phyloP scores from a whole-genome alignment of 2,888 invertebrate species.

The Agriopis leucophaearia region DNA sequence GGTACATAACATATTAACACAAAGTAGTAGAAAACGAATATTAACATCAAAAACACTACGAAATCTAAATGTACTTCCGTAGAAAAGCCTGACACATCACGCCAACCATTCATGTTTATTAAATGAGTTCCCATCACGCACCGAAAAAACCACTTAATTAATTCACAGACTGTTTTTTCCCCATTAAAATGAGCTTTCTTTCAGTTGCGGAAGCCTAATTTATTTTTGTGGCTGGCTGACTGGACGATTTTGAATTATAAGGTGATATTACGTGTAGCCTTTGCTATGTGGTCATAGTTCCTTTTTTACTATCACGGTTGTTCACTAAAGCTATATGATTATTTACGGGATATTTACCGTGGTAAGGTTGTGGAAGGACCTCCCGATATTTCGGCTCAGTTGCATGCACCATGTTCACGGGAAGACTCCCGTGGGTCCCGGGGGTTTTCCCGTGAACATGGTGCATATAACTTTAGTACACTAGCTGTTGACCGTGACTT shows the following conservation, averaged over 20 bases:
- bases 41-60: conserved; percentile 1
- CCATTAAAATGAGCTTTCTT: conserved; percentile 30
- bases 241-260: conserved; percentile 29
- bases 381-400: no score
- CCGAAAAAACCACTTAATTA: conserved; percentile 39
- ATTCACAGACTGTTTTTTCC: conserved; percentile 32
- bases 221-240: conserved; percentile 37
- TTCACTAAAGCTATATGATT: no score
- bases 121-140: conserved; percentile 20
- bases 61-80: conserved; percentile 1
- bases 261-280: conserved; percentile 17
- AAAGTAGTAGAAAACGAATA: conserved; percentile 1
- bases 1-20: no score
- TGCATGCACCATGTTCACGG: no score
- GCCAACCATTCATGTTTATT: conserved; percentile 25
- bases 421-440: no score
- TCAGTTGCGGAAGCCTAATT: conserved; percentile 34
- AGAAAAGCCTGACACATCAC: conserved; percentile 24
- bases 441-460: no score
- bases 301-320: no score
- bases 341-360: no score
- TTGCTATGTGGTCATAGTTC: background rate
- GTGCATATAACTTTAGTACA: no score
- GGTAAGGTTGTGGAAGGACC: no score
- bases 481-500: no score